A percentile compares a stretch with the other conserved stretches of the same genome.
Evolutionary conservation across 2,888 invertebrate genomes (phyloP).

Genomic region (Agriopis marginaria): DNA sequence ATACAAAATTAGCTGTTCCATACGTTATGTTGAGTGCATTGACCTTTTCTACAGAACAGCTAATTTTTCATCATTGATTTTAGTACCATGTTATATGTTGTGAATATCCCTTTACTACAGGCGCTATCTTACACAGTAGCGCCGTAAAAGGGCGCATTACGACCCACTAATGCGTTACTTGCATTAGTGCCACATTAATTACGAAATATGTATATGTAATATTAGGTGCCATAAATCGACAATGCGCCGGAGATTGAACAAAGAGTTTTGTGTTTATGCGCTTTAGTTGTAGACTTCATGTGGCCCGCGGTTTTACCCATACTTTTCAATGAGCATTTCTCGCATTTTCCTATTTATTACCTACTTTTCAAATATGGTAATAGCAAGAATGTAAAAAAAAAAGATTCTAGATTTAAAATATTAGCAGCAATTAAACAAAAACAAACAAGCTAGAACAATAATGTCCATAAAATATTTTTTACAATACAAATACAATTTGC

Average conservation of each 20-base stretch:
- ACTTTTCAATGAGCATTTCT: no score
- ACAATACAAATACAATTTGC: no score
- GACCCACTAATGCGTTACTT: conserved; percentile 73
- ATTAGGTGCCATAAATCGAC: conserved; percentile 45
- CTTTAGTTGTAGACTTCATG: background rate
- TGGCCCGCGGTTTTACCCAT: no score
- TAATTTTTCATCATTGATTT: background rate
- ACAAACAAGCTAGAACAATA: no score
- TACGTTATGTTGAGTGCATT: background rate
- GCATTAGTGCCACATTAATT: conserved; percentile 82
- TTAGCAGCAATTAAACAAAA: no score
- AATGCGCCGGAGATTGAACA: conserved; percentile 44
- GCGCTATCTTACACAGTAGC: conserved; percentile 65
- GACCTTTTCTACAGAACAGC: background rate
- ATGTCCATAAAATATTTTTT: no score
- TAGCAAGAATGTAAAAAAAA: no score
- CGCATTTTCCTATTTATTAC: no score
- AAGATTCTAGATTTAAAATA: no score
- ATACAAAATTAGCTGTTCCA: background rate
- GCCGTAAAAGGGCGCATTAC: conserved; percentile 79
- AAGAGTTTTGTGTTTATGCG: conserved; percentile 14
- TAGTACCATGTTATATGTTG: background rate
- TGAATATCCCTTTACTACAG: conserved; percentile 9
- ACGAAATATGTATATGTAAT: conserved; percentile 64
- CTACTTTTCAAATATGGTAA: no score